Evolutionary conservation across 2,113 vertebrate genomes (phyloP).

Genomic region (Hucho hucho): DNA sequence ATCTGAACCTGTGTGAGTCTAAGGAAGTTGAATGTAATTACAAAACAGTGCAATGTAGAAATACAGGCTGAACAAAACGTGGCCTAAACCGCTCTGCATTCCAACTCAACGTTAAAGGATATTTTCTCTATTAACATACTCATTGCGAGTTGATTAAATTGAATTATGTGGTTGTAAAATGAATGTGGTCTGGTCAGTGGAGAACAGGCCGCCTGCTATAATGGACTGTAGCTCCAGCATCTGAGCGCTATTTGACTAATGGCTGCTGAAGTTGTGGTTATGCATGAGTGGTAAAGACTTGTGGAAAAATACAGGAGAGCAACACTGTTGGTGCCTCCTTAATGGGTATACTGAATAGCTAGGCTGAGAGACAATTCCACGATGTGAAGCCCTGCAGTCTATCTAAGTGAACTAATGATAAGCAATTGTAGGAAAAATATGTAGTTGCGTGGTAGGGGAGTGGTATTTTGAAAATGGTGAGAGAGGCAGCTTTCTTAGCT

Average conservation of each 20-base stretch:
- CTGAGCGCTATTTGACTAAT: constrained; percentile 16
- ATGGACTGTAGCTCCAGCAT: constrained; percentile 8
- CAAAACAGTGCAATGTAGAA: constrained; percentile 25
- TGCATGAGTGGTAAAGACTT: constrained; percentile 6
- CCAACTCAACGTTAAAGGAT: constrained; percentile 22
- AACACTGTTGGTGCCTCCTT: too few relatives aligned
- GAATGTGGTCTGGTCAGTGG: constrained; percentile 9
- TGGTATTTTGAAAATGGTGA: not conserved
- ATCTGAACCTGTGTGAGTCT: constrained; percentile 20
- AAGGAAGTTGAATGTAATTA: constrained; percentile 34
- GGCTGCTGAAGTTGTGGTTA: constrained; percentile 16
- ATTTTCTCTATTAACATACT: constrained; percentile 6
- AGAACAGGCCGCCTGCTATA: constrained; percentile 6
- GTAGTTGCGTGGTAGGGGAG: too few relatives aligned
- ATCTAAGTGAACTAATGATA: too few relatives aligned
- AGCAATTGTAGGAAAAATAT: too few relatives aligned
- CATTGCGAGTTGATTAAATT: constrained; percentile 29
- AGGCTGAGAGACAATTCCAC: too few relatives aligned
- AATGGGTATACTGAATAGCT: too few relatives aligned
- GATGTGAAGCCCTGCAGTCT: too few relatives aligned
- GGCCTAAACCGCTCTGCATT: constrained; percentile 30
- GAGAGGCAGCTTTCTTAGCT: not conserved
- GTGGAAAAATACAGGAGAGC: constrained; percentile 10
- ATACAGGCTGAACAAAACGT: constrained; percentile 52
- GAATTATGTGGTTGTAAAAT: constrained; percentile 18